Percentiles rank a stretch among this genome's conserved stretches.
Conservation (phyloP, 2,797 vertebrate species). For the Anguilla pacifica region DNA sequence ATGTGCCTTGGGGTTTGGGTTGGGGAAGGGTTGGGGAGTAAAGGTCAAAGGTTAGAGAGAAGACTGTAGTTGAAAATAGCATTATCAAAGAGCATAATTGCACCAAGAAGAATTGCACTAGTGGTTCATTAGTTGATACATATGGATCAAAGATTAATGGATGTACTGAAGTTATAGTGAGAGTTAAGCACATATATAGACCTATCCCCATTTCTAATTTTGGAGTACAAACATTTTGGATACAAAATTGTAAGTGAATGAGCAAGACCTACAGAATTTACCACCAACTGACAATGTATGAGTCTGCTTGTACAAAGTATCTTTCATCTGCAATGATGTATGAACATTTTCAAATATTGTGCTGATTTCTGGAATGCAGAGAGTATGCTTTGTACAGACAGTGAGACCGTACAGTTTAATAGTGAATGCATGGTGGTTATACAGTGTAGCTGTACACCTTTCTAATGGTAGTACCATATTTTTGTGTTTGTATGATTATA, state of each 20-base stretch:
- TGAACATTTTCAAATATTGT: neutral
- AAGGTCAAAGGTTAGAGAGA: conserved; percentile 24
- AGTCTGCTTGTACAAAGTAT: conserved; percentile 9
- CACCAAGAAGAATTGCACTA: conserved; percentile 63
- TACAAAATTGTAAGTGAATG: neutral
- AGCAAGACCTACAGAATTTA: neutral
- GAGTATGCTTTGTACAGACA: neutral
- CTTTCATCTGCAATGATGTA: neutral
- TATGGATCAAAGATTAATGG: conserved; percentile 13
- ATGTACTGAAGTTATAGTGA: conserved; percentile 34
- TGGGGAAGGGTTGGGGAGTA: neutral
- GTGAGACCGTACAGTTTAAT: neutral
- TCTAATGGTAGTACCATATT: neutral
- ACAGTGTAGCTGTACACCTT: neutral
- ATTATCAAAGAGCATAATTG: conserved; percentile 54
- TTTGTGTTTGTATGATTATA: neutral
- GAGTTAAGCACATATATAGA: conserved; percentile 45
- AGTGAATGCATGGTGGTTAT: neutral
- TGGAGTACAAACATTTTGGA: neutral
- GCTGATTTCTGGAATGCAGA: neutral
- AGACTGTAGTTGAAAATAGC: conserved; percentile 27
- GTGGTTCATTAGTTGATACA: conserved; percentile 32
- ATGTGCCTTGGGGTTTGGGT: conserved; percentile 68
- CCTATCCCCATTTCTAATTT: conserved; percentile 27
- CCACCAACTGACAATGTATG: neutral